phyloP scores from a whole-genome alignment of 2,797 vertebrate genomes.

The Halcyon chelicuti region DNA sequence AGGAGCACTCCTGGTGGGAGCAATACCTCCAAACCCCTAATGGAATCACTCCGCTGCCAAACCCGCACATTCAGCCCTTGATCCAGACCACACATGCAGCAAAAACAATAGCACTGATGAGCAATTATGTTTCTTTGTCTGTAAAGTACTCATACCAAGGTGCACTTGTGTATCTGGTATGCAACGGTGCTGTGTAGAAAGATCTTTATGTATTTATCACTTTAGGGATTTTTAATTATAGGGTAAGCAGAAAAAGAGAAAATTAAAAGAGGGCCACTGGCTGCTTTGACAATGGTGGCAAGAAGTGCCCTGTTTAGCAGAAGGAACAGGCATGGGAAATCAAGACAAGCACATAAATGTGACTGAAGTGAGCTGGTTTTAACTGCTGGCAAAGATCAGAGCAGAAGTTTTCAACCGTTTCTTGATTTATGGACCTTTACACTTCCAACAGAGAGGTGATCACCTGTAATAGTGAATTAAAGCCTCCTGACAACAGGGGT shows the following conservation, averaged over 20 bases:
- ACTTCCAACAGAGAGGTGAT: not conserved
- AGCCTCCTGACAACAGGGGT: not conserved
- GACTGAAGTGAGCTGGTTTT: not conserved
- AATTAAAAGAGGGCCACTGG: not conserved
- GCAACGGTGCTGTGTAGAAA: not conserved
- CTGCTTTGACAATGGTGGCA: not conserved
- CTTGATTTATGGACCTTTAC: constrained; percentile 10
- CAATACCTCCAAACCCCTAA: not conserved
- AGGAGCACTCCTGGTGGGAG: not conserved
- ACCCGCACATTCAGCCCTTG: not conserved
- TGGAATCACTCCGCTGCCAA: not conserved
- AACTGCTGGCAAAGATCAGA: not conserved
- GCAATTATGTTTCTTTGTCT: not conserved
- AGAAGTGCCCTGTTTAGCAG: not conserved
- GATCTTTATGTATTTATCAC: not conserved
- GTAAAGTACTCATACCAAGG: not conserved
- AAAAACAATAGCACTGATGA: constrained; percentile 33
- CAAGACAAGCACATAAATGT: not conserved
- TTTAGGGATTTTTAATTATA: not conserved
- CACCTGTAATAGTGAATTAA: constrained; percentile 27
- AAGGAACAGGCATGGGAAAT: not conserved
- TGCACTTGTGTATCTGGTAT: not conserved
- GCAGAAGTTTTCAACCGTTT: constrained; percentile 11
- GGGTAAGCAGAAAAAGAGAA: not conserved
- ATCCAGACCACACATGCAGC: not conserved